Percentiles rank a stretch among this genome's conserved stretches.
phyloP scores from a whole-genome alignment of 2,888 invertebrate species.

The Cephus pulcher region DNA sequence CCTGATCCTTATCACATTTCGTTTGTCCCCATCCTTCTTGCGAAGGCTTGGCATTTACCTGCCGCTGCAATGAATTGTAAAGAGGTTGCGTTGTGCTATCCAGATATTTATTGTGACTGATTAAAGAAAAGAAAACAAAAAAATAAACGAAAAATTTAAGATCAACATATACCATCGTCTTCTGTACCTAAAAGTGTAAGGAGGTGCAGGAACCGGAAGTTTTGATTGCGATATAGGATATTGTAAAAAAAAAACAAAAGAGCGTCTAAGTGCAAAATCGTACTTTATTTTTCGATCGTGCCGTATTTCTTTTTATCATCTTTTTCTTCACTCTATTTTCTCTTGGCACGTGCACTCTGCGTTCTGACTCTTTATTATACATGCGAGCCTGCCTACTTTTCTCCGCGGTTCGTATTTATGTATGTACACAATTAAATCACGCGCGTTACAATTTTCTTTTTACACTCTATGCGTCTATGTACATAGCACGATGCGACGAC shows the following conservation, averaged over 20 bases:
- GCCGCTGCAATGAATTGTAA: conserved; percentile 14
- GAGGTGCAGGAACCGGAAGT: not conserved
- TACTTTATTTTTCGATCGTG: not conserved
- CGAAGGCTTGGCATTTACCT: conserved; percentile 7
- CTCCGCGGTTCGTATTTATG: conserved; percentile 7
- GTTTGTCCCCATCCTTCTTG: not conserved
- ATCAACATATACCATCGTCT: not conserved
- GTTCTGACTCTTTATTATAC: not conserved
- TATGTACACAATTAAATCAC: conserved; percentile 22
- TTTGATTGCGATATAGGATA: not conserved
- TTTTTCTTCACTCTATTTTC: not conserved
- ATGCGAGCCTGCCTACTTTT: not conserved
- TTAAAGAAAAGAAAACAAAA: conserved; percentile 15
- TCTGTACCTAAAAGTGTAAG: not conserved
- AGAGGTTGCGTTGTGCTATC: conserved; percentile 19
- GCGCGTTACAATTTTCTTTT: conserved; percentile 14
- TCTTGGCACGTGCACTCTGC: not conserved
- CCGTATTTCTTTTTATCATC: not conserved
- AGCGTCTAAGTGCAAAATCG: not conserved
- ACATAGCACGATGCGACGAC: conserved; percentile 12
- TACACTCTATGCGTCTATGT: conserved; percentile 8
- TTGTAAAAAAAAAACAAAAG: not conserved
- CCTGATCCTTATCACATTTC: not conserved
- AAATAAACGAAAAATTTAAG: not conserved
- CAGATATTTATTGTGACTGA: conserved; percentile 22